A percentile compares a stretch with the other conserved stretches of the same genome.
Evolutionary conservation across 2,113 vertebrate genomes (phyloP).

Genomic region (Grammomys dolichurus): DNA sequence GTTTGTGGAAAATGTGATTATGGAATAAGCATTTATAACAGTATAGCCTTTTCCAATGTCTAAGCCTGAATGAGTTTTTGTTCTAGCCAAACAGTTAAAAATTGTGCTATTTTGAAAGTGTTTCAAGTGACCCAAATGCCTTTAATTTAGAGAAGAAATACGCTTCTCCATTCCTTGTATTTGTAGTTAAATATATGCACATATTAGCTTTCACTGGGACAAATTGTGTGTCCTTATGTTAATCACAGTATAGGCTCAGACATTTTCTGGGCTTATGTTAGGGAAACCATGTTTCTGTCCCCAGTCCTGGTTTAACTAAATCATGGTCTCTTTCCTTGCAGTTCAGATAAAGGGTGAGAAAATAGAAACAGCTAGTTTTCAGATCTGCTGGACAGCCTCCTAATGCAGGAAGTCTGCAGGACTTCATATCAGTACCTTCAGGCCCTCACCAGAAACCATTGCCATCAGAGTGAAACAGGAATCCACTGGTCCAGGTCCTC

Average conservation of each 20-base stretch:
- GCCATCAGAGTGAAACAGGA: background rate
- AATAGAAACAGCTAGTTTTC: background rate
- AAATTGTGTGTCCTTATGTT: background rate
- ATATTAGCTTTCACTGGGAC: background rate
- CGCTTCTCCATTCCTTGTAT: background rate
- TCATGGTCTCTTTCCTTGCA: background rate
- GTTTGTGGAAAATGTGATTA: constrained; percentile 77
- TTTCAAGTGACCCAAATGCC: constrained; percentile 45
- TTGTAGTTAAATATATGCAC: constrained; percentile 3
- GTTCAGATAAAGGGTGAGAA: background rate
- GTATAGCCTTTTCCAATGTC: constrained; percentile 60
- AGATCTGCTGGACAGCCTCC: background rate
- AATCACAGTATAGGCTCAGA: background rate
- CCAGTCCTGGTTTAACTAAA: background rate
- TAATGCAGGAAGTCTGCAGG: background rate
- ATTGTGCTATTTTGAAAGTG: constrained; percentile 34
- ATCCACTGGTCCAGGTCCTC: background rate
- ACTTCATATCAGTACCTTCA: background rate
- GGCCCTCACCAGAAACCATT: background rate
- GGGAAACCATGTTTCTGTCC: accelerated
- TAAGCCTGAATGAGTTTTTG: constrained; percentile 66
- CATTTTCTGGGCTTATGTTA: background rate
- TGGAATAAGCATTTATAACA: constrained; percentile 57
- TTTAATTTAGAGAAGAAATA: constrained; percentile 58
- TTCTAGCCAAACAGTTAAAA: constrained; percentile 59